Evolutionary conservation across 2,797 vertebrate species (phyloP).

Genomic region (Takifugu rubripes): DNA sequence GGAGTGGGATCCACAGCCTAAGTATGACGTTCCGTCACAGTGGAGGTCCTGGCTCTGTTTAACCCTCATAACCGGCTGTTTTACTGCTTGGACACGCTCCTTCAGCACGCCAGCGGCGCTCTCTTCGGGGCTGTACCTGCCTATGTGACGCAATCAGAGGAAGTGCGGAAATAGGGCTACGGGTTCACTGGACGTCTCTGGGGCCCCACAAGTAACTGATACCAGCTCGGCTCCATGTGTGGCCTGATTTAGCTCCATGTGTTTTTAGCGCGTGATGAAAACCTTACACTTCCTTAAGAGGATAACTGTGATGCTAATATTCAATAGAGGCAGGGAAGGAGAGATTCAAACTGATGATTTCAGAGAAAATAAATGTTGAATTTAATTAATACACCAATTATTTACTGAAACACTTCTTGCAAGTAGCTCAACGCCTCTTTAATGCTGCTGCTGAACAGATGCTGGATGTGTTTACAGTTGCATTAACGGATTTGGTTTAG

Average conservation of each 20-base stretch:
- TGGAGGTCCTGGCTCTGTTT: slow-evolving; percentile 38
- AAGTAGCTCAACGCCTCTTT: background rate
- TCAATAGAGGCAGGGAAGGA: slow-evolving; percentile 21
- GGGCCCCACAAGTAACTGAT: slow-evolving; percentile 45
- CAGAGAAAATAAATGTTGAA: background rate
- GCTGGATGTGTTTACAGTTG: background rate
- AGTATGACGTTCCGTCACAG: slow-evolving; percentile 11
- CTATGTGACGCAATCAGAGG: slow-evolving; percentile 46
- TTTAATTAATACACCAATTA: background rate
- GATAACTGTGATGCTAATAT: slow-evolving; percentile 19
- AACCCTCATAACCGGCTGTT: slow-evolving; percentile 25
- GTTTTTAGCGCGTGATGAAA: slow-evolving; percentile 59
- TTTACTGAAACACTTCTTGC: background rate
- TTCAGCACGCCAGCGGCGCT: slow-evolving; percentile 17
- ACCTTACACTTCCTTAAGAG: slow-evolving; percentile 54
- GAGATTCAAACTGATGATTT: slow-evolving; percentile 8
- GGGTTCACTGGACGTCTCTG: slow-evolving; percentile 50
- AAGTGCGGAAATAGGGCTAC: slow-evolving; percentile 39
- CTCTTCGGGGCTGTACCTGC: slow-evolving; percentile 36
- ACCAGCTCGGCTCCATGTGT: slow-evolving; percentile 60
- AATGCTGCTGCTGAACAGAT: background rate
- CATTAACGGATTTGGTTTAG: background rate
- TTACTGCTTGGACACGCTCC: slow-evolving; percentile 21
- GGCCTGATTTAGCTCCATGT: slow-evolving; percentile 49
- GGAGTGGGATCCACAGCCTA: slow-evolving; percentile 4